Base-by-base conservation (phyloP, 2,797 vertebrate genomes). In the Eidolon dupreanum region DNA sequence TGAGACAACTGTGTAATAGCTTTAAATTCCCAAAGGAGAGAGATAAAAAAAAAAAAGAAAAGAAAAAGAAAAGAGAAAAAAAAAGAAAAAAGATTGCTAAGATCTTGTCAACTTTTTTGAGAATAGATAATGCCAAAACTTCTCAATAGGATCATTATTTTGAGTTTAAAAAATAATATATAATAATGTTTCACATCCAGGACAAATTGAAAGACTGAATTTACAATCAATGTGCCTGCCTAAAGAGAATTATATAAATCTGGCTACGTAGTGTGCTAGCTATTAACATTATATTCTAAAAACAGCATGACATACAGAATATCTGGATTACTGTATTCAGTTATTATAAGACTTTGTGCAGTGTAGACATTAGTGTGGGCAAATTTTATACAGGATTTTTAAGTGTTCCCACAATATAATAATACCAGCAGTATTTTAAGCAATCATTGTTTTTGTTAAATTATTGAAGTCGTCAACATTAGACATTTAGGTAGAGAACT, bases 1-100 rank as follows among this genome's bases (percentile, higher is more conserved):
- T 91, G 97, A 96, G 90, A 94, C 93, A 98, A 98, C 93, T 65
- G 92, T 92, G 86, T 94, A 31, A 95, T 24, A 46, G 93, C 92
- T 96, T 79, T 57, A 77, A 43, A 96, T 96, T 92, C 94, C 89
- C 96, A 78, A 70, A 16, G 20, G 88, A 38, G 41, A 96, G 7
- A 33, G 15, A 63, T 82, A 74, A 16, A 71, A 91, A 93, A 77
- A 94, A 71, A 73, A 70, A 78, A 13, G 61, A 91, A 90, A 78
- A 16, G 66, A 91, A 93, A 77, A 94, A 77, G 41, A 96, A 77
- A 7, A 41, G 13, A 61, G 77, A 78, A 13, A 71, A 91, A 90
- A 78, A 16, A 71, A 91, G 90, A 77, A 94, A 71, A 77, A 70
- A 82, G 17, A 75, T 8, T 43, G 19, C 51, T 57, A 73, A 68